Evolutionary conservation across 1,140 invertebrate species (phyloP), one percentile per base, ranked within the genome.

Genomic region (Microplitis mediator): DNA sequence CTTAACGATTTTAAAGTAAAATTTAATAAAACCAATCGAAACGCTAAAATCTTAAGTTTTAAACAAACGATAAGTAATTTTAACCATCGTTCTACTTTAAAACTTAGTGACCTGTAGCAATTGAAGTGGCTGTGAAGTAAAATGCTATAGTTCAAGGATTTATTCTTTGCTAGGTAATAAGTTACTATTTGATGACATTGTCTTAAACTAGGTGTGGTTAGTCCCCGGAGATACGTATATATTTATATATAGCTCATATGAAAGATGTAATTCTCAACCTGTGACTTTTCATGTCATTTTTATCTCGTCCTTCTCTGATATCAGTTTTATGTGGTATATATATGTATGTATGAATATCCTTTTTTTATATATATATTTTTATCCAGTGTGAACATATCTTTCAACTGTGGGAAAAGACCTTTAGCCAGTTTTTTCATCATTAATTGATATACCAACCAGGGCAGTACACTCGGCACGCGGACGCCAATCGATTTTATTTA

Each of bases 91-190:
- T 62, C 60, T 62, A 62, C 34, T 62, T 62, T 4, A 35, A 35
- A 62, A 62, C 58, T 60, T 60, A 32, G 9, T 32, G 58, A 34
- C 58, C 60, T 36, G 34, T 62, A 36, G 35, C 34, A 62, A 62
- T 62, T 45, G 71, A 65, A 65, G 54, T 65, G 54, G 68, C 14
- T 69, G 39, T 60, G 35, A 51, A 54, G 6, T 6, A 56, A 67
- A 78, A 78, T 77, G 77, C 73, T 77, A 75, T 75, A 78, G 76
- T 78, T 77, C 74, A 78, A 78, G 76, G 76, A 77, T 71, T 66
- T 56, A 34, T 45, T 16, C 61, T 11, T 45, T 11, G 39, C 2
- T 9, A 45, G 39, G 39, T 45, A 23, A 56, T 23, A 23, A 56
- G 52, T 56, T 56, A 61, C 58, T 32, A 32, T 61, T 11, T 61